These are phyloP conservation scores for Boloria selene DNA, from an alignment of 2,888 invertebrate species.

Conservation along the genomic window DNA sequence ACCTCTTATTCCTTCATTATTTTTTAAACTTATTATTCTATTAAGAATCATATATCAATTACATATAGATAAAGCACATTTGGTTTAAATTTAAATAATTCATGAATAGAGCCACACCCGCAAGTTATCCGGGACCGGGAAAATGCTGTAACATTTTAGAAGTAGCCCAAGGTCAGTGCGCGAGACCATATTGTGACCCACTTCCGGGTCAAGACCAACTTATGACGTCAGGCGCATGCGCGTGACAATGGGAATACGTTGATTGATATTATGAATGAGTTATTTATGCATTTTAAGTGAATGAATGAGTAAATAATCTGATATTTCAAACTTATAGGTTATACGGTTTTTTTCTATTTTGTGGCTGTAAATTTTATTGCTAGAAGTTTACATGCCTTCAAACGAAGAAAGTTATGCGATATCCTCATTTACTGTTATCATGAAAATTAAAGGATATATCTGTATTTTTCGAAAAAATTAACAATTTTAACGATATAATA, in stretches of 20 bases:
- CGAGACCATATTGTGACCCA: conserved; percentile 65
- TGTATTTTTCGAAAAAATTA: too few relatives aligned
- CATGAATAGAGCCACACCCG: conserved; percentile 5
- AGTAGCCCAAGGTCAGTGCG: conserved; percentile 59
- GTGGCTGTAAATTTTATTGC: too few relatives aligned
- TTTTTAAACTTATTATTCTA: too few relatives aligned
- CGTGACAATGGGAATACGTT: conserved; percentile 25
- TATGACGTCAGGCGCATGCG: conserved; percentile 51
- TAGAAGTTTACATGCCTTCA: too few relatives aligned
- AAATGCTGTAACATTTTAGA: conserved; percentile 20
- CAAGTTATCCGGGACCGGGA: background rate
- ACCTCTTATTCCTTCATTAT: too few relatives aligned
- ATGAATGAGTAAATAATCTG: background rate
- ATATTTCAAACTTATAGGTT: background rate
- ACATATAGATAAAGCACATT: too few relatives aligned
- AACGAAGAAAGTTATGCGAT: too few relatives aligned
- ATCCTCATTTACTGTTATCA: too few relatives aligned
- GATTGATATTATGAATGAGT: conserved; percentile 18
- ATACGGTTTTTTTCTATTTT: background rate
- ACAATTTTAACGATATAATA: too few relatives aligned
- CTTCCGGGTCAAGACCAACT: conserved; percentile 67
- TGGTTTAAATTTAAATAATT: too few relatives aligned
- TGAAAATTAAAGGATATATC: too few relatives aligned
- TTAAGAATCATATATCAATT: too few relatives aligned
- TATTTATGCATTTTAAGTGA: background rate